Conservation (phyloP, 2,113 vertebrate species). For the Arizona elegans region DNA sequence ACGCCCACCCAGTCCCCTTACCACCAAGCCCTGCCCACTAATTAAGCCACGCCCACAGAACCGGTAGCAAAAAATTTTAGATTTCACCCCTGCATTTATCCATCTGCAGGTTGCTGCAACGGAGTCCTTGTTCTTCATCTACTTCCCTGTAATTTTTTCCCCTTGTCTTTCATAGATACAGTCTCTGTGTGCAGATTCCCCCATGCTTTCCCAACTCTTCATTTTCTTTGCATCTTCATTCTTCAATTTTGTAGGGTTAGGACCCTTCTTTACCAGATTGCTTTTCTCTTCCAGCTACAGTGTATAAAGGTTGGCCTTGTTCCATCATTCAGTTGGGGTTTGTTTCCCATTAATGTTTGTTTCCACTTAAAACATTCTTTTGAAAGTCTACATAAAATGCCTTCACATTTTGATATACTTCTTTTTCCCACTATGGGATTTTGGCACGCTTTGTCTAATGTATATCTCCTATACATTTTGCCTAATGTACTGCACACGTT, state of each 20-base stretch:
- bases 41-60: no score
- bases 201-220: neutral
- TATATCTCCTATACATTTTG: neutral
- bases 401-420: neutral
- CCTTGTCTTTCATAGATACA: no score
- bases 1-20: no score
- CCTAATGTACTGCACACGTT: neutral
- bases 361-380: neutral
- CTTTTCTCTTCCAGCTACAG: neutral
- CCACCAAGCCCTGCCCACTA: no score
- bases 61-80: no score
- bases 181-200: neutral
- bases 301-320: neutral
- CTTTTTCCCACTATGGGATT: neutral
- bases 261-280: neutral
- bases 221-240: neutral
- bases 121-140: neutral
- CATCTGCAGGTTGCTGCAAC: neutral
- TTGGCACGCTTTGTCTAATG: neutral
- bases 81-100: neutral
- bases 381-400: neutral
- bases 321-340: neutral
- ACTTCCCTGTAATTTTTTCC: neutral
- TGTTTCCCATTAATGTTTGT: neutral
- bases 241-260: neutral